Evolutionary conservation across 2,797 vertebrate species (phyloP), one percentile per base, ranked within the genome.

Genomic region (Bovichtus diacanthus): DNA sequence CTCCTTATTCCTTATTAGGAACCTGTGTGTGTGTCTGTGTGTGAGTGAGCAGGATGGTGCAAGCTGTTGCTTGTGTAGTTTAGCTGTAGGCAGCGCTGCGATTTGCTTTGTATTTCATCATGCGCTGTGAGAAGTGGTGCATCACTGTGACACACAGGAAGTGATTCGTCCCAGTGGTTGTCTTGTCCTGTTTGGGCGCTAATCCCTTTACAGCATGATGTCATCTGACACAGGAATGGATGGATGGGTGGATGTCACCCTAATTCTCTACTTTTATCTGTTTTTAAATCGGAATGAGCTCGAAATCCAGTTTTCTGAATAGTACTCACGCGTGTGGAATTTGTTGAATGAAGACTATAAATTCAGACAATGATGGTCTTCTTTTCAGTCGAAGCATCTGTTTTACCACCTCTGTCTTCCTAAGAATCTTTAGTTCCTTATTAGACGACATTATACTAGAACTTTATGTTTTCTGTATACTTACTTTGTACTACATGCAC

Each of bases 181-280:
- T 87, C 78, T 78, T 74, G 60, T 78, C 86, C 83, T 64, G 78
- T 81, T 76, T 78, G 72, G 66, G 47, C 44, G 25, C 43, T 94
- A 93, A 94, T 93, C 93, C 84, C 88, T 77, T 92, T 87, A 88
- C 61, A 78, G 84, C 58, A 88, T 93, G 93, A 94, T 93, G 90
- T 94, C 90, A 94, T 82, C 7, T 38, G 64, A 62, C 44, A 70
- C 58, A 65, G 64, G 60, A 43, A 77, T 23, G 71, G 23, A 66
- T 6, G 43, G 51, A 56, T 51, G 47, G 23, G 66, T 6, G 43
- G 51, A 56, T 51, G 47, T 50, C 31, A 34, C 8, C 31, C 31
- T 34, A 34, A 34, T 34, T 34, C 31, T 34, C 31, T 34, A 34
- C 31, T 34, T 34, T 9, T 34, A 34, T 34, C 31, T 34, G 31